Conservation (phyloP, 2,113 vertebrate species). For the Psophia crepitans region DNA sequence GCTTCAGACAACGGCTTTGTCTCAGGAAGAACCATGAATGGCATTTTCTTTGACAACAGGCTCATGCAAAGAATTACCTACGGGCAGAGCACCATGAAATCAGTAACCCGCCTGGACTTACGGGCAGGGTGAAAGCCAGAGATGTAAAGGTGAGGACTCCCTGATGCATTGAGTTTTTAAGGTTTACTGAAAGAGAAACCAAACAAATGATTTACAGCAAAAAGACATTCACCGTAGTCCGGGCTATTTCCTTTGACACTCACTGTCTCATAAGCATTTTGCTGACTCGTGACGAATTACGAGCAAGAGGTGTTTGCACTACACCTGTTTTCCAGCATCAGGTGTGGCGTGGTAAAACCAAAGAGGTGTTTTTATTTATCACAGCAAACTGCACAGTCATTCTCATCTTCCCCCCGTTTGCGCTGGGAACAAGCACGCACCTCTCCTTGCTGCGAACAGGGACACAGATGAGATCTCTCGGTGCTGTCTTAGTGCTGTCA, state of each 20-base stretch:
- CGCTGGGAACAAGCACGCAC: not conserved
- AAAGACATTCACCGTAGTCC: not conserved
- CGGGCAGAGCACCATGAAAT: not conserved
- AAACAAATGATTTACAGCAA: not conserved
- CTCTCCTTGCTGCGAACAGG: not conserved
- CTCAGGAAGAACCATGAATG: not conserved
- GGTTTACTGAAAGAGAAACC: not conserved
- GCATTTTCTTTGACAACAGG: not conserved
- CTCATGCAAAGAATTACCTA: not conserved
- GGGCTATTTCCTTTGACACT: not conserved
- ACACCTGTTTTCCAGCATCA: not conserved
- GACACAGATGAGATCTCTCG: not conserved
- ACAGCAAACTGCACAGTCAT: accelerated
- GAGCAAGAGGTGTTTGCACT: not conserved
- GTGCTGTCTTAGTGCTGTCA: not conserved
- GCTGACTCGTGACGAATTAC: not conserved
- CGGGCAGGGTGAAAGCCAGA: not conserved
- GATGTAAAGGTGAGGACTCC: not conserved
- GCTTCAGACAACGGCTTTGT: accelerated
- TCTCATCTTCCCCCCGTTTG: not conserved
- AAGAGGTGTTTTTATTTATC: not conserved
- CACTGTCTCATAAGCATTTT: accelerated
- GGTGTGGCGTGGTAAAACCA: not conserved
- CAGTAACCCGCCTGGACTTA: not conserved
- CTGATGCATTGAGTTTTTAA: not conserved